Conservation (phyloP, 2,888 invertebrate genomes). For the Anorthoa munda region DNA sequence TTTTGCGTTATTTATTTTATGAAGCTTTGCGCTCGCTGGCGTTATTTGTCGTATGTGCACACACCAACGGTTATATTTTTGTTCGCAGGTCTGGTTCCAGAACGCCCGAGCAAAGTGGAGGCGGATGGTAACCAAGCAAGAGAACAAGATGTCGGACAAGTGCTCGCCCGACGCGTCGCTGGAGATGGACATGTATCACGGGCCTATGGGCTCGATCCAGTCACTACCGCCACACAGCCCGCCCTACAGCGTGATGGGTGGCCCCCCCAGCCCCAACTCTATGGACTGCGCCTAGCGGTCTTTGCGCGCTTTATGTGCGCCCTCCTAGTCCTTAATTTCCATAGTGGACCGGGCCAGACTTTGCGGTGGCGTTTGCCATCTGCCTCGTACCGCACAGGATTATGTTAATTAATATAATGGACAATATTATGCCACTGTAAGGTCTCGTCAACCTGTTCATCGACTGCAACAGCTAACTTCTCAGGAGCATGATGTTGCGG, state of each 20-base stretch:
- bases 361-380: constrained; percentile 32
- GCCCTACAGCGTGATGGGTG: constrained; percentile 93
- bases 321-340: constrained; percentile 59
- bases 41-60: constrained; percentile 72
- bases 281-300: constrained; percentile 93
- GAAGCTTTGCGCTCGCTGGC: constrained; percentile 73
- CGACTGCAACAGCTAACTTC: not conserved
- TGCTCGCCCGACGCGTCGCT: constrained; percentile 92
- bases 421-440: too few species aligned
- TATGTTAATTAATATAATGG: too few species aligned
- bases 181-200: constrained; percentile 92
- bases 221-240: constrained; percentile 94
- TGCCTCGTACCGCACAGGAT: not conserved
- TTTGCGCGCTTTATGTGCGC: constrained; percentile 87
- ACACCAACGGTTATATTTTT: constrained; percentile 77
- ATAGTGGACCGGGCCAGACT: constrained; percentile 64
- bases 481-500: not conserved
- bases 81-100: constrained; percentile 98
- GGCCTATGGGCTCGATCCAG: constrained; percentile 92
- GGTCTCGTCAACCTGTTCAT: not conserved
- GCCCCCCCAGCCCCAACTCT: constrained; percentile 93
- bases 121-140: constrained; percentile 96
- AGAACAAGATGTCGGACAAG: constrained; percentile 94
- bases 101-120: constrained; percentile 98
- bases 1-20: constrained; percentile 66